phyloP scores from a whole-genome alignment of 2,113 vertebrate genomes.

The Conger conger region DNA sequence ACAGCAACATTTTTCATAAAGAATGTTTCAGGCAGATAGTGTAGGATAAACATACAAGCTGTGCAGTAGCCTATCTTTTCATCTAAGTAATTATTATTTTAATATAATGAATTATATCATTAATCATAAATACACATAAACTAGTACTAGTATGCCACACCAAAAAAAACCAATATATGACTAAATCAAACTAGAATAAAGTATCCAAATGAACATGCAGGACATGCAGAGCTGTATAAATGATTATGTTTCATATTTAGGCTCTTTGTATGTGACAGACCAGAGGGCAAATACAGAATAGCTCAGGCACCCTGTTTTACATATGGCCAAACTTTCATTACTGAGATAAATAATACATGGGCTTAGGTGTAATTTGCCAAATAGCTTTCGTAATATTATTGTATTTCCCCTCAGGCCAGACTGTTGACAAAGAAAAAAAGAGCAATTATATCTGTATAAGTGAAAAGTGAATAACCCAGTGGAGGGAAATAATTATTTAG shows the following conservation, averaged over 20 bases:
- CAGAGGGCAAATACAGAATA: background rate
- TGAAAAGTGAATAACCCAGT: background rate
- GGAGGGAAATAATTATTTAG: background rate
- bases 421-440: slow-evolving; percentile 14
- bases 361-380: background rate
- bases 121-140: background rate
- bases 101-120: no score
- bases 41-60: no score
- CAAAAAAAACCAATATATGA: background rate
- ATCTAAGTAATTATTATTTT: no score
- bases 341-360: background rate
- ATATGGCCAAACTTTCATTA: slow-evolving; percentile 15
- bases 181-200: background rate
- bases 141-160: background rate
- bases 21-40: no score
- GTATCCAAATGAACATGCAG: background rate
- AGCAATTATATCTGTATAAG: slow-evolving; percentile 10
- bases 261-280: background rate
- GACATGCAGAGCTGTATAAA: background rate
- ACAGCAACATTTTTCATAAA: no score
- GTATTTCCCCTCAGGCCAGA: background rate
- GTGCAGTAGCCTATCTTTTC: no score
- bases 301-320: background rate
- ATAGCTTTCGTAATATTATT: slow-evolving; percentile 7
- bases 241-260: background rate